Base-by-base conservation (phyloP, 2,113 vertebrate species). In the Trachemys scripta region DNA sequence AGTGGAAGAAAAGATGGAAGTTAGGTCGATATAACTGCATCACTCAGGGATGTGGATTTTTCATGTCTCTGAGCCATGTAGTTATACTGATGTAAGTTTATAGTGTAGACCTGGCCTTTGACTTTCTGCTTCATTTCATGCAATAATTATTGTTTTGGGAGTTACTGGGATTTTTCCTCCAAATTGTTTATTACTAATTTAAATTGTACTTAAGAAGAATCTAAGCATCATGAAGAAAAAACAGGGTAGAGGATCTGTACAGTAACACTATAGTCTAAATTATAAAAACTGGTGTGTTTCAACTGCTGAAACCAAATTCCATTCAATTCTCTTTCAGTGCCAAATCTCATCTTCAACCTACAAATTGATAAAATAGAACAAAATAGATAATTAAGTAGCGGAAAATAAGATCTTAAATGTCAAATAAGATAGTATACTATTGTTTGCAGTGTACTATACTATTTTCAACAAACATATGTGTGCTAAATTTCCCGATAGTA, bases 81-180 rank as follows among this genome's bases (percentile, higher is more conserved):
- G 12, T 35, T 35, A 35, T 62, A 62, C 13, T 14, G 31, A 62
- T 14, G 59, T 35, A 31, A 16, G 31, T 62, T 62, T 62, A 16
- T 62, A 62, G 29, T 62, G 12, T 62, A 35, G 59, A 62, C 29
- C 91, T 87, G 89, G 72, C 90, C 80, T 91, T 82, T 95, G 92
- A 93, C 94, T 96, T 95, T 84, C 76, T 94, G 78, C 84, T 96
- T 95, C 96, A 94, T 65, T 50, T 95, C 92, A 96, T 69, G 86
- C 62, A 89, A 87, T 14, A 90, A 95, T 95, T 93, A 95, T 65
- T 93, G 90, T 78, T 97, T 96, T 97, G 96, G 92, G 95, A 91
- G 93, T 96, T 96, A 92, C 83, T 93, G 93, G 87, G 83, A 96
- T 86, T 96, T 96, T 95, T 6, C 87, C 86, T 35, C 45, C 38